Evolutionary conservation across 2,113 vertebrate genomes (phyloP).

Genomic region (Platycercus adscitus): DNA sequence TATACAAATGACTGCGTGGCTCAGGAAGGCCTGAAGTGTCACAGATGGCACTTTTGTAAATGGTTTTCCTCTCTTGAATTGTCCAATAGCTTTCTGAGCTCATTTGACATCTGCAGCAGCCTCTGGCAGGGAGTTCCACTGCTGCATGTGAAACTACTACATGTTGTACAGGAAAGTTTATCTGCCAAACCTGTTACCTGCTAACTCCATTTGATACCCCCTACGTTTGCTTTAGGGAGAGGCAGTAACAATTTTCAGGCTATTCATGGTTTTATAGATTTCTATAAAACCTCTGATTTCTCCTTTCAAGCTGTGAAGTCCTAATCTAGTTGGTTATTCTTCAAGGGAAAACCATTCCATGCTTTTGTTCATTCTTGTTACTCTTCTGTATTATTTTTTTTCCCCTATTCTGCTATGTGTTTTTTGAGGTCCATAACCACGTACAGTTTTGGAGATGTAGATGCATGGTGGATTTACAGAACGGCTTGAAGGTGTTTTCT

Average conservation of each 20-base stretch:
- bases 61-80: background rate
- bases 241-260: background rate
- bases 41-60: background rate
- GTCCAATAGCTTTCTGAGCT: background rate
- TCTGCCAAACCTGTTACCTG: background rate
- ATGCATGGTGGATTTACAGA: background rate
- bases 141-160: background rate
- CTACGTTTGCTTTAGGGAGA: background rate
- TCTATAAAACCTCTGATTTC: background rate
- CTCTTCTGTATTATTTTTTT: background rate
- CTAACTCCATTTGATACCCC: background rate
- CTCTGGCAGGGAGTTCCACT: background rate
- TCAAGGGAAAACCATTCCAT: background rate
- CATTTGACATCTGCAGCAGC: background rate
- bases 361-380: background rate
- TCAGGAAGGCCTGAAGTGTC: background rate
- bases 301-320: background rate
- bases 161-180: background rate
- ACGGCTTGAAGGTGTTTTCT: background rate
- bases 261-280: background rate
- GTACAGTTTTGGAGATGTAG: background rate
- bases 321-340: background rate
- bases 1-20: background rate
- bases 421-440: background rate
- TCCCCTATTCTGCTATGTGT: background rate